phyloP scores from a whole-genome alignment of 2,797 vertebrate species.

The Hypotaenidia okinawae region DNA sequence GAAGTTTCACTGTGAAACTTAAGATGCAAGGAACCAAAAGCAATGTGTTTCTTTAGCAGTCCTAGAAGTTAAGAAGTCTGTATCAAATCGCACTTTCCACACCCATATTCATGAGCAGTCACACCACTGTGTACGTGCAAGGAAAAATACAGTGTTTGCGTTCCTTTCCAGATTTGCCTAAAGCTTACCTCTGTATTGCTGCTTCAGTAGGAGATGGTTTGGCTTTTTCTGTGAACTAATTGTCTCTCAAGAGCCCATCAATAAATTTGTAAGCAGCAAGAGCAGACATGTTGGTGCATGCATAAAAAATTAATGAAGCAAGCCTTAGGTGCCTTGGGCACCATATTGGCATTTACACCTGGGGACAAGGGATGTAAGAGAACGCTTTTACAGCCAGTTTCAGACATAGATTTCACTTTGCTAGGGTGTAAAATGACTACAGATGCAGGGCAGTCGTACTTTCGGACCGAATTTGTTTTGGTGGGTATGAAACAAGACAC shows the following conservation, averaged over 20 bases:
- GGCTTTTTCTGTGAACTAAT: background rate
- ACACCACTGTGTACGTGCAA: background rate
- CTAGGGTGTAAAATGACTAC: background rate
- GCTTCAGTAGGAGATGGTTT: background rate
- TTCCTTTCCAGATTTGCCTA: background rate
- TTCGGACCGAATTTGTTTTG: background rate
- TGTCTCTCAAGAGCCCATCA: background rate
- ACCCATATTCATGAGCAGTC: background rate
- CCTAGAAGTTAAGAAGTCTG: background rate
- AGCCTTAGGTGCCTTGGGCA: background rate
- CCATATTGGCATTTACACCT: background rate
- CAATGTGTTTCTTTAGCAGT: background rate
- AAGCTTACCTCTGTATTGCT: background rate
- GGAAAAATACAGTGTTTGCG: background rate
- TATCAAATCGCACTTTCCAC: background rate
- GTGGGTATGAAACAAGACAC: background rate
- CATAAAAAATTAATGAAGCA: background rate
- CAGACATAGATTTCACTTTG: background rate
- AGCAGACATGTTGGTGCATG: background rate
- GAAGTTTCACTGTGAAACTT: background rate
- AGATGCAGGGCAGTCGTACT: background rate
- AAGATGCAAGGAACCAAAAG: background rate
- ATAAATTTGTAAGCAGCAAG: background rate
- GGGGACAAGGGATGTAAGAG: background rate
- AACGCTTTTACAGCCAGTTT: background rate